Conservation (phyloP, 2,797 vertebrate species). For the Diplodus puntazzo region DNA sequence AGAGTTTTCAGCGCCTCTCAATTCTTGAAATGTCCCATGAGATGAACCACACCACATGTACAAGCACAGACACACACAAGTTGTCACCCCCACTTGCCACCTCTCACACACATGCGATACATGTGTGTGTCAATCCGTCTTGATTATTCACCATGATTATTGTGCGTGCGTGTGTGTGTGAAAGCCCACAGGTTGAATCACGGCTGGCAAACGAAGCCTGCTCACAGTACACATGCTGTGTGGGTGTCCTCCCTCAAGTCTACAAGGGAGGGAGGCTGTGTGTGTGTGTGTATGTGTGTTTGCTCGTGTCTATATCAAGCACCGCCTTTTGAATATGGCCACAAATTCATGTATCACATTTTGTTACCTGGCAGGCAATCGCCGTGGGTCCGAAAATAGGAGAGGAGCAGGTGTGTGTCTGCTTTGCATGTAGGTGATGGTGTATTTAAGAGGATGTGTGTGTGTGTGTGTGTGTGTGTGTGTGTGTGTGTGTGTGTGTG, state of each 20-base stretch:
- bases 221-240: slow-evolving; percentile 80
- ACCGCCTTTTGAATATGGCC: slow-evolving; percentile 34
- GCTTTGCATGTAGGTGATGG: slow-evolving; percentile 33
- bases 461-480: neutral
- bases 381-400: slow-evolving; percentile 15
- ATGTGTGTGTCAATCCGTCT: slow-evolving; percentile 38
- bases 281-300: slow-evolving; percentile 17
- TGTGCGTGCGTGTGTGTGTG: slow-evolving; percentile 51
- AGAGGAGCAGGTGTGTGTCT: slow-evolving; percentile 25
- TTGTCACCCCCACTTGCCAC: slow-evolving; percentile 9
- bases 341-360: slow-evolving; percentile 45
- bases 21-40: neutral
- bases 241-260: slow-evolving; percentile 76
- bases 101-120: slow-evolving; percentile 32
- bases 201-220: slow-evolving; percentile 60
- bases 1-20: neutral
- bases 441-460: slow-evolving; percentile 5
- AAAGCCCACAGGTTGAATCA: slow-evolving; percentile 80
- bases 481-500: neutral
- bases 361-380: slow-evolving; percentile 36
- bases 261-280: slow-evolving; percentile 42
- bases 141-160: slow-evolving; percentile 52
- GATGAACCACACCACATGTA: neutral
- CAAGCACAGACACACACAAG: neutral
- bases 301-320: slow-evolving; percentile 37